Evolutionary conservation across 2,888 invertebrate species (phyloP).

Genomic region (Pseudanteris insignis): DNA sequence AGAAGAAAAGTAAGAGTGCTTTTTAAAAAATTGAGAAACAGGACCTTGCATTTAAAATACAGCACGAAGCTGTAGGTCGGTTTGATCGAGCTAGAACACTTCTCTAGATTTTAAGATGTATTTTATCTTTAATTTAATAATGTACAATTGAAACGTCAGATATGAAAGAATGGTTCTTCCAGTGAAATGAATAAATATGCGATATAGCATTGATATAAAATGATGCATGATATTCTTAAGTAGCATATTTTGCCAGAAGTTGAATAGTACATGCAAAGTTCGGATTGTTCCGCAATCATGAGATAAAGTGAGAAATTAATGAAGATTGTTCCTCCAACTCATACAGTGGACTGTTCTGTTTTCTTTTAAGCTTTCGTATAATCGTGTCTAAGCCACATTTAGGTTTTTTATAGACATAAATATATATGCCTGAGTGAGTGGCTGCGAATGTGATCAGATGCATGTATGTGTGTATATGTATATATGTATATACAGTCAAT

Average conservation of each 20-base stretch:
- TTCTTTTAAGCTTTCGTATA: conserved; percentile 25
- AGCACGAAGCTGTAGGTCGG: conserved; percentile 51
- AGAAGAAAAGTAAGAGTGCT: conserved; percentile 51
- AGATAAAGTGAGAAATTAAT: conserved; percentile 19
- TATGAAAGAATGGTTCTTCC: conserved; percentile 22
- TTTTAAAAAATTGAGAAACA: conserved; percentile 48
- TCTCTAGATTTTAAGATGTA: conserved; percentile 59
- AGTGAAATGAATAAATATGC: conserved; percentile 11
- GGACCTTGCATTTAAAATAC: conserved; percentile 53
- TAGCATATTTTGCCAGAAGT: conserved; percentile 17
- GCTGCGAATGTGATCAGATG: too few species aligned
- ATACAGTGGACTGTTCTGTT: conserved; percentile 27
- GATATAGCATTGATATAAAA: conserved; percentile 22
- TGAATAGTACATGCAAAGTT: conserved; percentile 33
- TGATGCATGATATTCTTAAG: conserved; percentile 27
- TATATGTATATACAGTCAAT: too few species aligned
- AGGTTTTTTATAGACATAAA: too few species aligned
- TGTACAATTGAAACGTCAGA: conserved; percentile 35
- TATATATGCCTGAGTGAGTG: too few species aligned
- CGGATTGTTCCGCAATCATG: conserved; percentile 14
- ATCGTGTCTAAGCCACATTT: too few species aligned
- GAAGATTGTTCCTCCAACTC: conserved; percentile 34
- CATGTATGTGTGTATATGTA: too few species aligned
- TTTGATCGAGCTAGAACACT: conserved; percentile 56
- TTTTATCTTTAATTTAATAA: conserved; percentile 40